Evolutionary conservation across 2,113 vertebrate species (phyloP).

Genomic region (Scatophagus argus): DNA sequence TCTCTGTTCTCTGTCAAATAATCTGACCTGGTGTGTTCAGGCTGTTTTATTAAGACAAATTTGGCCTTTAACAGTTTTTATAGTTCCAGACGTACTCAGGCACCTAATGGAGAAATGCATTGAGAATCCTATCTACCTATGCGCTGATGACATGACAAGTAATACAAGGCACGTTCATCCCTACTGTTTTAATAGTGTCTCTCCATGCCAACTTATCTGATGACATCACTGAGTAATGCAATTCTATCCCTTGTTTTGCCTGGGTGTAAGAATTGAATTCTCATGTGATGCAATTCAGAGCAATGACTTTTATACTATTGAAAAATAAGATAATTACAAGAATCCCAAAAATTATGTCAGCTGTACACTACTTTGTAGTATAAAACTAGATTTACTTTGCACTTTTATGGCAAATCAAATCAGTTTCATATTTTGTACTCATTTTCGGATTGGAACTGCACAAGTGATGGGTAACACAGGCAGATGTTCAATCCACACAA

Average conservation of each 20-base stretch:
- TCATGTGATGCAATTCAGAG: conserved; percentile 83
- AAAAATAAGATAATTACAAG: conserved; percentile 70
- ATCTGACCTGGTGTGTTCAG: conserved; percentile 2
- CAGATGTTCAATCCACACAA: background rate
- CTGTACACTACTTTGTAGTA: conserved; percentile 44
- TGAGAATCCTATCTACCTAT: conserved; percentile 48
- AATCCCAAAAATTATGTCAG: conserved; percentile 63
- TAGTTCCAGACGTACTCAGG: conserved; percentile 15
- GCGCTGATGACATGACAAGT: conserved; percentile 82
- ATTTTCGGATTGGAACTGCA: too few species aligned
- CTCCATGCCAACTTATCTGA: conserved; percentile 77
- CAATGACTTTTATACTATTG: conserved; percentile 71
- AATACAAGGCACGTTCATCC: conserved; percentile 68
- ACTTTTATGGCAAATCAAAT: conserved; percentile 25
- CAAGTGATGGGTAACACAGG: background rate
- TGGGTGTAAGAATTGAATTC: conserved; percentile 64
- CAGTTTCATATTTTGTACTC: background rate
- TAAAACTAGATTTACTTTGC: conserved; percentile 27
- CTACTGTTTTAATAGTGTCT: conserved; percentile 60
- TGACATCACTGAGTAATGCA: conserved; percentile 84
- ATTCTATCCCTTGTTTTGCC: conserved; percentile 66
- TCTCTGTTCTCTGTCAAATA: conserved; percentile 7
- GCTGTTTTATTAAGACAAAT: conserved; percentile 1
- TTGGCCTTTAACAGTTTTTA: conserved; percentile 15
- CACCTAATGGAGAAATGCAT: conserved; percentile 29